Base-by-base conservation (phyloP, 1,140 invertebrate genomes). In the Drosophila repletoides region DNA sequence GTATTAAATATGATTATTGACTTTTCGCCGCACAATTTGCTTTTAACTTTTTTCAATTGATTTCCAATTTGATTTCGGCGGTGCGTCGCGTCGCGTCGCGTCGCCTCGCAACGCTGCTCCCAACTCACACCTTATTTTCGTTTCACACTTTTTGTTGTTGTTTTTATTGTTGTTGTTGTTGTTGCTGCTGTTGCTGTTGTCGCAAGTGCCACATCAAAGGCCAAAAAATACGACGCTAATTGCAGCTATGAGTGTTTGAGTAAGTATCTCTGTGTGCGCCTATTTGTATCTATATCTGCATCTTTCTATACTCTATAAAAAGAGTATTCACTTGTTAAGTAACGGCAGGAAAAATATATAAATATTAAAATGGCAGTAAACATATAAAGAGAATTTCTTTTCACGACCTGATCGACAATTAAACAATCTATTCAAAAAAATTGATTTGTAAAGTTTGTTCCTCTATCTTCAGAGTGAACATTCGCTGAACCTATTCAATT, bases 1-100 rank as follows among this genome's bases (percentile, higher is more conserved):
- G 63, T 72, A 69, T 72, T 77, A 77, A 77, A 77, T 69, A 64
- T 76, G 71, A 67, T 72, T 75, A 70, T 83, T 76, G 76, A 73
- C 51, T 76, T 81, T 79, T 21, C 4, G 29, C 22, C 21, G 31
- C 4, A 38, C 53, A 48, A 43, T 63, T 46, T 55, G 40, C 40
- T 60, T 46, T 56, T 34, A 58, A 73, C 55, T 72, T 81, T 72
- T 21, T 38, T 48, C 45, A 43, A 55, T 66, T 76, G 36, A 56
- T 60, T 76, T 71, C 36, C 49, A 55, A 46, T 56, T 51, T 49
- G 33, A 29, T 56, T 34, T 51, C 22, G 36, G 19, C 48, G 10
- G 22, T 40, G 36, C 38, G 51, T 38, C 48, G 49, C 38, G n/a
- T n/a, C n/a, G n/a, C n/a, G n/a, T n/a, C n/a, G n/a, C n/a, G n/a